Conservation (phyloP, 2,888 invertebrate genomes). For the Dyspetes luteomarginatus region DNA sequence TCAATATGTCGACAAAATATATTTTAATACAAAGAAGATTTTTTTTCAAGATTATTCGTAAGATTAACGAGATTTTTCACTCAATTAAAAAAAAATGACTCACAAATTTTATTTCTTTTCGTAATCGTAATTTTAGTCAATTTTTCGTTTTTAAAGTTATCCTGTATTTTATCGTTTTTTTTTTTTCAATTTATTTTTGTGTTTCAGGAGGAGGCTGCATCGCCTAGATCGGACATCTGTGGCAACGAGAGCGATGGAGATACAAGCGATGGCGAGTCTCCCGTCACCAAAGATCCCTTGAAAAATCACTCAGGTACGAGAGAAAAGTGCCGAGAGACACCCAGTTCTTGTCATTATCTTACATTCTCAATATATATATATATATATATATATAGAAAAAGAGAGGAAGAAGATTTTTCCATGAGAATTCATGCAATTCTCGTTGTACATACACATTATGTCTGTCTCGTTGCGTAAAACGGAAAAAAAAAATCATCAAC, state of each 20-base stretch:
- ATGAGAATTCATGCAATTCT: slow-evolving; percentile 60
- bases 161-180: not conserved
- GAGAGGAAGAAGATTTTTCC: slow-evolving; percentile 53
- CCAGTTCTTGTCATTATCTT: not conserved
- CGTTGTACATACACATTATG: slow-evolving; percentile 4
- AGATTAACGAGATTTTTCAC: no score
- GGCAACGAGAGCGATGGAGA: slow-evolving; percentile 82
- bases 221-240: slow-evolving; percentile 81
- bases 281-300: slow-evolving; percentile 77
- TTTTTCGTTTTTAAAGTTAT: not conserved
- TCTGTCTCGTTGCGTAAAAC: slow-evolving; percentile 38
- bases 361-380: not conserved
- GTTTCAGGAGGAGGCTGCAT: slow-evolving; percentile 80
- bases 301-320: slow-evolving; percentile 79
- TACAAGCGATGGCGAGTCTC: slow-evolving; percentile 80
- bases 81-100: no score
- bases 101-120: no score
- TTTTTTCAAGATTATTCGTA: no score
- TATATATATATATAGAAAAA: not conserved
- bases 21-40: no score
- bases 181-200: no score
- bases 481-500: slow-evolving; percentile 4
- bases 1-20: no score
- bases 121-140: no score
- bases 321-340: slow-evolving; percentile 42